Conservation (phyloP, 2,888 invertebrate genomes). For the Lithodes maja region DNA sequence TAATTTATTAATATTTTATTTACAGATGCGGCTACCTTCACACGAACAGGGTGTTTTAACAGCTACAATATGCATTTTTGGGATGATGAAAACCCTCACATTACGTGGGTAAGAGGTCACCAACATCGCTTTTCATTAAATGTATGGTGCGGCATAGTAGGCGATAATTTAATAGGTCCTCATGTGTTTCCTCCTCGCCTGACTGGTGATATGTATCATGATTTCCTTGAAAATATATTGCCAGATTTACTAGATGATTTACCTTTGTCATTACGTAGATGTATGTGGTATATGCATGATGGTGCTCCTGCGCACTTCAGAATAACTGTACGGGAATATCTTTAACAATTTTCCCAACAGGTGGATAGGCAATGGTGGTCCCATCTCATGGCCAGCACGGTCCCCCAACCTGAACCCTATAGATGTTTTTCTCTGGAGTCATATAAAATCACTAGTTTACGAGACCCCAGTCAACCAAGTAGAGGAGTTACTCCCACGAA, state of each 20-base stretch:
- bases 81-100: background rate
- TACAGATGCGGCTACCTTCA: background rate
- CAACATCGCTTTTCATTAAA: conserved; percentile 13
- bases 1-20: background rate
- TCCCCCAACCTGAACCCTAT: conserved; percentile 6
- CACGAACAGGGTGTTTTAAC: background rate
- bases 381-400: conserved; percentile 14
- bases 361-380: conserved; percentile 4
- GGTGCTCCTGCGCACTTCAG: background rate
- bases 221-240: background rate
- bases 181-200: conserved; percentile 26
- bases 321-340: background rate
- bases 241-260: conserved; percentile 3
- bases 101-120: background rate
- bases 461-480: conserved; percentile 2
- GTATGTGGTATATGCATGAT: conserved; percentile 19
- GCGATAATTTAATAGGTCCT: conserved; percentile 11
- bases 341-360: conserved; percentile 19
- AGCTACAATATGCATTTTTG: background rate
- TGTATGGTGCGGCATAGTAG: conserved; percentile 16
- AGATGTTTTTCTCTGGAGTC: background rate
- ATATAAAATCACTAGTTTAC: conserved; percentile 1
- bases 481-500: background rate
- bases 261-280: background rate
- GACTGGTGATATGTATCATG: background rate